Base-by-base conservation (phyloP, 2,113 vertebrate genomes). In the Datnioides undecimradiatus region DNA sequence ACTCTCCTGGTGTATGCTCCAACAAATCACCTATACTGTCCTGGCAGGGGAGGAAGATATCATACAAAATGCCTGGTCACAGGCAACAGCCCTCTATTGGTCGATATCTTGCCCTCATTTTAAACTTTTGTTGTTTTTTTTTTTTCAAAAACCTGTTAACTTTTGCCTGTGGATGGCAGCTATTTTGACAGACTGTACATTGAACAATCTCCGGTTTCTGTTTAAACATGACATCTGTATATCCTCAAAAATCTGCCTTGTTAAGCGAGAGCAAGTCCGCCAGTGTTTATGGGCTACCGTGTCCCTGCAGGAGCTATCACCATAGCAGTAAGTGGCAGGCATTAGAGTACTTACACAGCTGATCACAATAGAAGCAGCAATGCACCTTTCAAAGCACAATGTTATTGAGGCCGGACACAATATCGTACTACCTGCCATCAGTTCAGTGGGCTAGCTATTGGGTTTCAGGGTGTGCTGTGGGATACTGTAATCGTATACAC, bases 261-360 rank as follows among this genome's bases (percentile, higher is more conserved):
- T 69, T 58, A 29, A 79, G 80, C 10, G 25, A 73, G 34, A 72
- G 43, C 74, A 73, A 76, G 78, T 83, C 80, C 73, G 79, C 25
- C 29, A 6, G 34, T 77, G 76, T 81, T 78, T 43, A 51, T 80
- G 69, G 62, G 33, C 51, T 23, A 23, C 40, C 48, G 31, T 66
- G 80, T 83, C 78, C 64, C 82, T 82, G 71, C 67, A 73, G 82
- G 75, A 84, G 65, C 85, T 64, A 76, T 74, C 79, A 79, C 60
- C 79, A 71, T 58, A 81, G 83, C 86, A 82, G 82, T 89, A 90
- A 90, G 90, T 90, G 90, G 86, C 77, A 63, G 64, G 80, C 82
- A 90, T 90, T 83, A 88, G 85, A 92, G 92, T 89, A 92, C 88
- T 93, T 93, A 93, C 92, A 93, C 73, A 89, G 87, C 65, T 51